Base-by-base conservation (phyloP, 2,888 invertebrate genomes). In the Molorchus minor region DNA sequence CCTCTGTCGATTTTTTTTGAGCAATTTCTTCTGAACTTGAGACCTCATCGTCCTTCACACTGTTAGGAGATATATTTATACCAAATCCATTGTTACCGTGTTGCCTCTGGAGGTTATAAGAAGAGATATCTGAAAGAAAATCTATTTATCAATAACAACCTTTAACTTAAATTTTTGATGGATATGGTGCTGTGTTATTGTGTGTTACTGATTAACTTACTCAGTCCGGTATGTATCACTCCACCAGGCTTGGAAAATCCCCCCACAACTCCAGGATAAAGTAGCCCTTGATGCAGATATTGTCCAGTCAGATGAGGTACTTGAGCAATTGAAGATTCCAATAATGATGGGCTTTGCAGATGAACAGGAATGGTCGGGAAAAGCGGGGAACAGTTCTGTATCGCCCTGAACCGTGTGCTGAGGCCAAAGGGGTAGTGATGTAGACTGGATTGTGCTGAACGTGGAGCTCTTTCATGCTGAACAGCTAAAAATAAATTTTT, bases 401-500 rank as follows among this genome's bases (percentile, higher is more conserved):
- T 56, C 2, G 71, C 68, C 17, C 78, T 68, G 35, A 78, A 70
- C 57, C 79, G 65, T 41, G 73, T 69, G 19, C 75, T 70, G 59
- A 76, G 67, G 55, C 74, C 71, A 15, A 76, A 49, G n/a, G 77
- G 73, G 56, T 78, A 76, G 53, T 77, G 77, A 49, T 75, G 79
- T 12, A 75, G 58, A 74, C 79, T 77, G 20, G 74, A 67, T 21
- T 79, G 79, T 1, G 80, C 74, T 1, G 85, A 82, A 40, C 94
- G 84, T 0, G 94, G 93, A 7, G 94, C 93, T 63, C 95, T 83
- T 80, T 95, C 95, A 79, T 95, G 94, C 77, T 95, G 94, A 15
- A 95, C 95, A 58, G 95, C 95, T 95, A 85, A 47, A 83, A 81
- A 55, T 59, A 56, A 45, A 1, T 8, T 16, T 20, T 41, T 2